phyloP scores from a whole-genome alignment of 2,888 invertebrate species.

The Odontocolon sp. region DNA sequence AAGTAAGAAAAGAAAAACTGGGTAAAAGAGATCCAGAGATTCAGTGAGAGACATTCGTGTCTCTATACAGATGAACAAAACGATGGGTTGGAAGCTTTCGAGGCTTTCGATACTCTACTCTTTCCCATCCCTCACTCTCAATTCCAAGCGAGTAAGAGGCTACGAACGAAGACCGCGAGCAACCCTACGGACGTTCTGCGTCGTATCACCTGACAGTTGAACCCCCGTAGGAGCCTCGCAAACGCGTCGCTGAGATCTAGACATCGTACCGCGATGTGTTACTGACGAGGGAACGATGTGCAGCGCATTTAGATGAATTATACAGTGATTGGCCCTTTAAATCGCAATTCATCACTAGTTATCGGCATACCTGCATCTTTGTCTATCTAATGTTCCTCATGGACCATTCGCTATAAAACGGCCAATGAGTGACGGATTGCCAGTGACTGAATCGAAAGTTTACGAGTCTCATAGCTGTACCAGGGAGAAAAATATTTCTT shows the following conservation, averaged over 20 bases:
- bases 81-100: slow-evolving; percentile 33
- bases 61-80: neutral
- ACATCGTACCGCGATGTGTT: slow-evolving; percentile 43
- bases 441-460: no score
- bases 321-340: neutral
- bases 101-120: slow-evolving; percentile 31
- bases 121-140: neutral
- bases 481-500: slow-evolving; percentile 5
- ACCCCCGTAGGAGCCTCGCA: slow-evolving; percentile 42
- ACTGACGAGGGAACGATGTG: slow-evolving; percentile 40
- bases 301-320: neutral
- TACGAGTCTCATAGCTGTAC: neutral
- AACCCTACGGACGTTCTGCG: slow-evolving; percentile 34
- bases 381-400: no score
- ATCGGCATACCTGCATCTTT: no score
- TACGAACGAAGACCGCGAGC: slow-evolving; percentile 16
- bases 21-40: slow-evolving; percentile 25
- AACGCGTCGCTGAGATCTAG: slow-evolving; percentile 43
- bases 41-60: slow-evolving; percentile 15
- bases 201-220: slow-evolving; percentile 52
- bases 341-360: no score
- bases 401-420: no score
- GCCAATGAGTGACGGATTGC: no score
- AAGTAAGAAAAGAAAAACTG: slow-evolving; percentile 22
- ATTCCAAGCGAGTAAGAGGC: slow-evolving; percentile 2